Percentiles rank a stretch among this genome's conserved stretches.
Conservation (phyloP, 1,140 invertebrate species). For the Popillia japonica region DNA sequence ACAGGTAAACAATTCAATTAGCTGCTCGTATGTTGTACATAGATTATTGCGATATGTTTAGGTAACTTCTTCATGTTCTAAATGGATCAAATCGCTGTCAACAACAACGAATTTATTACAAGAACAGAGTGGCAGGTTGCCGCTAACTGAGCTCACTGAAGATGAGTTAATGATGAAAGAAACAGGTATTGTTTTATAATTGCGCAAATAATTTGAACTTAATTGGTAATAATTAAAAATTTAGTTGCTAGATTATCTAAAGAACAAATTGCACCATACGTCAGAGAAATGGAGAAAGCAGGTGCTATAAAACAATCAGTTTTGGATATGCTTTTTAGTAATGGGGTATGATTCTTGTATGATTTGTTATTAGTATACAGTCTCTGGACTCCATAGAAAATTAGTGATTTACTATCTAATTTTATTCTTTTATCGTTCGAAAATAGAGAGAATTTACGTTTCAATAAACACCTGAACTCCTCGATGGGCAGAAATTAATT, state of each 20-base stretch:
- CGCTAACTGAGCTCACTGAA: slow-evolving; percentile 75
- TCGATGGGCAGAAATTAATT: no score
- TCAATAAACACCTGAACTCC: no score
- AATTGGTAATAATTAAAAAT: slow-evolving; percentile 20
- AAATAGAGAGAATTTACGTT: no score
- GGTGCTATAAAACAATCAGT: slow-evolving; percentile 78
- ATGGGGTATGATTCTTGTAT: slow-evolving; percentile 72
- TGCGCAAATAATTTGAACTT: slow-evolving; percentile 36
- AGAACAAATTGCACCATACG: slow-evolving; percentile 87
- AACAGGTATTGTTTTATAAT: slow-evolving; percentile 68
- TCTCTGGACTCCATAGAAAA: no score
- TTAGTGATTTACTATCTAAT: no score
- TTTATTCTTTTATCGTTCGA: no score
- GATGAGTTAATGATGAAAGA: slow-evolving; percentile 82
- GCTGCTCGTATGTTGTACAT: background rate
- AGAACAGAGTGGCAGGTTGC: slow-evolving; percentile 47
- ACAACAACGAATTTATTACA: slow-evolving; percentile 1
- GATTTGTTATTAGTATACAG: background rate
- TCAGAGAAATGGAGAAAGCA: slow-evolving; percentile 92
- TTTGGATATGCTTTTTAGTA: slow-evolving; percentile 80
- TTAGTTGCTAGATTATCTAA: slow-evolving; percentile 84
- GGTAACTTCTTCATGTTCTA: background rate
- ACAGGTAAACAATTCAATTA: background rate
- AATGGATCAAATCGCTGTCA: slow-evolving; percentile 16
- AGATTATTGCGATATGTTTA: background rate